Base-by-base conservation (phyloP, 2,888 invertebrate species). In the Orthosia gothica region DNA sequence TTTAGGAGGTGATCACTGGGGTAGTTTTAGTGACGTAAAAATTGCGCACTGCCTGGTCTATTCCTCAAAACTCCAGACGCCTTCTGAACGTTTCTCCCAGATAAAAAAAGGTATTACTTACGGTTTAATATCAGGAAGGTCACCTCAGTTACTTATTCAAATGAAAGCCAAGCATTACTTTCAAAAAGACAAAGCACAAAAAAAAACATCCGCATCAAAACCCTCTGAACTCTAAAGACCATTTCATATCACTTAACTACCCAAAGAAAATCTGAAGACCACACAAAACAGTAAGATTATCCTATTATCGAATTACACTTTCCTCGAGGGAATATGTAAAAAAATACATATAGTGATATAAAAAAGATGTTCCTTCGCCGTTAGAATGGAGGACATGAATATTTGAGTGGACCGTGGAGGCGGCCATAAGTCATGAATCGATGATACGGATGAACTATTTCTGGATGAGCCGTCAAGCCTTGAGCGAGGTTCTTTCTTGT, bases 371-470 rank as follows among this genome's bases (percentile, higher is more conserved):
- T 86, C 80, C 66, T 70, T 80, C 63, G 83, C 68, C 70, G 81
- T 84, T 82, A 87, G 86, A 87, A 87, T 85, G 69, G 70, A 76
- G 68, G 79, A 87, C 86, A 89, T 89, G 89, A 89, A 89, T 89
- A 88, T 89, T 89, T 89, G 88, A 89, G 87, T 52, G 86, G 82
- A 76, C 82, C 69, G 67, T 50, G 76, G 78, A 72, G 79, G 80
- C 79, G 74, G 74, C 74, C 87, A 83, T 86, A 88, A 89, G 85
- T 88, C 88, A 83, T 78, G 79, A 82, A 88, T 88, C 79, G 88
- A 83, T 75, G 79, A 70, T 82, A 47, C 47, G 64, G 74, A 85
- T 67, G 65, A 58, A 74, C 77, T 76, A 63, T 65, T 65, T 71
- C 63, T 66, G 20, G 68, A 85, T 59, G 57, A 26, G 86, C 23